phyloP scores from a whole-genome alignment of 1,140 invertebrate species.

The Drosophila saltans region DNA sequence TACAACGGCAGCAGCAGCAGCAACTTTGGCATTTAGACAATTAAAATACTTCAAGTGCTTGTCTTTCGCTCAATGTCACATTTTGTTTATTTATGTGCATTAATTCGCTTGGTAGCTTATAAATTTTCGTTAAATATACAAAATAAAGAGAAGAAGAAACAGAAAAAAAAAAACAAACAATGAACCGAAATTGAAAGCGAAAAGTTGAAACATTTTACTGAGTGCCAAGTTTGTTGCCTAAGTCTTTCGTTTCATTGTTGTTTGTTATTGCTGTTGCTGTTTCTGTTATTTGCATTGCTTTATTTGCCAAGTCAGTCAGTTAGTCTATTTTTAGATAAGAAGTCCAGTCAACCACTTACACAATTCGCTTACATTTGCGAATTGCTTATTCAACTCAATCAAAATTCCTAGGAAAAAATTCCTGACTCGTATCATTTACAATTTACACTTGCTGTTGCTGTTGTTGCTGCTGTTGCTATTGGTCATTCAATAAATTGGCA shows the following conservation, averaged over 20 bases:
- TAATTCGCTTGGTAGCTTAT: constrained; percentile 77
- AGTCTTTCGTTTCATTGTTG: constrained; percentile 59
- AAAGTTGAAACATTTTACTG: constrained; percentile 8
- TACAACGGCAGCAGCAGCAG: constrained; percentile 57
- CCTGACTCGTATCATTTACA: constrained; percentile 71
- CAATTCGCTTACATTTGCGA: constrained; percentile 72
- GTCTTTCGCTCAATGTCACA: constrained; percentile 80
- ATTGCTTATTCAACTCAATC: constrained; percentile 80
- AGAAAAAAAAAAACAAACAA: constrained; percentile 44
- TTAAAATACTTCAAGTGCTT: constrained; percentile 83
- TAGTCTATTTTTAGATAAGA: constrained; percentile 64
- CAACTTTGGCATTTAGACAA: constrained; percentile 80
- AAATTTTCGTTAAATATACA: constrained; percentile 58
- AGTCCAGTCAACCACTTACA: constrained; percentile 51
- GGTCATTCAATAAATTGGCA: constrained; percentile 80
- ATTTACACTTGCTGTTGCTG: constrained; percentile 41
- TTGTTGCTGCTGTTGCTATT: neutral
- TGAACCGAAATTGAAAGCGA: constrained; percentile 37
- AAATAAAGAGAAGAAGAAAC: neutral
- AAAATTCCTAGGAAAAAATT: constrained; percentile 81
- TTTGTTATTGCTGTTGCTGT: neutral
- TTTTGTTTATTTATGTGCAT: constrained; percentile 81
- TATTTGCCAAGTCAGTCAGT: constrained; percentile 58
- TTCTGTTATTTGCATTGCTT: constrained; percentile 51
- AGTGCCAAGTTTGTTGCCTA: constrained; percentile 58